Conservation (phyloP, 2,888 invertebrate genomes). For the Rugalucina vietnamica region DNA sequence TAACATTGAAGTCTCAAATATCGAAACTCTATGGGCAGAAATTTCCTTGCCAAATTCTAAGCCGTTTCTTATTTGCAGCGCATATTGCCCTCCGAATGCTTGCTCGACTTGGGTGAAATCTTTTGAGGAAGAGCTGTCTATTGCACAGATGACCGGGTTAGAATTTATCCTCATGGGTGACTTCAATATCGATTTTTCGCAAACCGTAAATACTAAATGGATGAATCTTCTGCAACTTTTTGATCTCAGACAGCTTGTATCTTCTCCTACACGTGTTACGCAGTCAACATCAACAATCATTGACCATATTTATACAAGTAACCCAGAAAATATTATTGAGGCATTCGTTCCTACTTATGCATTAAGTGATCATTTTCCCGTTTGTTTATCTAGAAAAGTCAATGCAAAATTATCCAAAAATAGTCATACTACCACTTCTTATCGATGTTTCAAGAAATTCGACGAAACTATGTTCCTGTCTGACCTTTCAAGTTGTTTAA, state of each 20-base stretch:
- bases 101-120: not conserved
- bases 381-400: not conserved
- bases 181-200: not conserved
- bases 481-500: not conserved
- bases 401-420: not conserved
- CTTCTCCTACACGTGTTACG: not conserved
- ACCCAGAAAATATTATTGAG: not conserved
- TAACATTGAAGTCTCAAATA: not conserved
- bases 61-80: not conserved
- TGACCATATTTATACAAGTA: not conserved
- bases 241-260: not conserved
- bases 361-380: not conserved
- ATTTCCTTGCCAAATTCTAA: not conserved
- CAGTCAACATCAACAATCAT: not conserved
- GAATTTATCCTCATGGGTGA: not conserved
- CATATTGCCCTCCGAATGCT: not conserved
- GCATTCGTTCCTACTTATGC: not conserved
- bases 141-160: not conserved
- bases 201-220: not conserved
- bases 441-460: not conserved
- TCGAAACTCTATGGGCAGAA: not conserved
- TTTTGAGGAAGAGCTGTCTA: not conserved
- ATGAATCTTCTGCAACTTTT: not conserved
- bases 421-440: not conserved
- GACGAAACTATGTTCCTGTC: not conserved